Evolutionary conservation across 1,140 invertebrate species (phyloP).

Genomic region (Cyclina sinensis): DNA sequence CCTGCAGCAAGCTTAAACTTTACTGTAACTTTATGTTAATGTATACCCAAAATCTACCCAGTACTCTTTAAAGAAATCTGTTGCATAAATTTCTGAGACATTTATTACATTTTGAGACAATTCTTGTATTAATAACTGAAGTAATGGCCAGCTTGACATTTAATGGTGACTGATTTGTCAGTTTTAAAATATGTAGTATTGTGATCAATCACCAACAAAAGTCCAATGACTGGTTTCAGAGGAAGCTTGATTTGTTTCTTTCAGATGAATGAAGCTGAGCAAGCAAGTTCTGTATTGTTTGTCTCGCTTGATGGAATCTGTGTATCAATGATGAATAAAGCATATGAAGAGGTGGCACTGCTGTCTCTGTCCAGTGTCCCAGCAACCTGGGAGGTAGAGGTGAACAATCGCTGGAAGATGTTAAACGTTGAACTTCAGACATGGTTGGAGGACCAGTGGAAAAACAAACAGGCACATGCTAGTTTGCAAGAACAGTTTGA

Average conservation of each 20-base stretch:
- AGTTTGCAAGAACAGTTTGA: conserved; percentile 91
- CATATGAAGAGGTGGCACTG: conserved; percentile 89
- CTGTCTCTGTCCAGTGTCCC: conserved; percentile 90
- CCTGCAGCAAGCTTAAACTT: too few species aligned
- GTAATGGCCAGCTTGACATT: too few species aligned
- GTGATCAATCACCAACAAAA: too few species aligned
- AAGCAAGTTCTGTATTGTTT: conserved; percentile 91
- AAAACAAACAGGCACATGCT: conserved; percentile 90
- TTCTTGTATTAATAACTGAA: too few species aligned
- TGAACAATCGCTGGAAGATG: conserved; percentile 92
- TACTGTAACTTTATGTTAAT: too few species aligned
- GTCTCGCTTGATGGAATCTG: conserved; percentile 91
- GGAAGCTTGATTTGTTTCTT: conserved; percentile 55
- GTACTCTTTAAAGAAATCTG: too few species aligned
- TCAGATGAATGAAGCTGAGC: conserved; percentile 91
- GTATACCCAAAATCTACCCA: too few species aligned
- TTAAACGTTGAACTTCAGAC: conserved; percentile 92
- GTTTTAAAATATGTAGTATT: too few species aligned
- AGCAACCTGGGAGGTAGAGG: conserved; percentile 93
- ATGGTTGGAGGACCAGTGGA: conserved; percentile 94
- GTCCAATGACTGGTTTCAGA: too few species aligned
- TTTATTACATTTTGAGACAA: too few species aligned
- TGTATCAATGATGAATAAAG: conserved; percentile 89
- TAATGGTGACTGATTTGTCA: too few species aligned
- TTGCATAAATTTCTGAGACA: too few species aligned